Percentiles rank a stretch among this genome's conserved stretches.
Evolutionary conservation across 2,113 vertebrate genomes (phyloP).

Genomic region (Nannobrachium achirus): DNA sequence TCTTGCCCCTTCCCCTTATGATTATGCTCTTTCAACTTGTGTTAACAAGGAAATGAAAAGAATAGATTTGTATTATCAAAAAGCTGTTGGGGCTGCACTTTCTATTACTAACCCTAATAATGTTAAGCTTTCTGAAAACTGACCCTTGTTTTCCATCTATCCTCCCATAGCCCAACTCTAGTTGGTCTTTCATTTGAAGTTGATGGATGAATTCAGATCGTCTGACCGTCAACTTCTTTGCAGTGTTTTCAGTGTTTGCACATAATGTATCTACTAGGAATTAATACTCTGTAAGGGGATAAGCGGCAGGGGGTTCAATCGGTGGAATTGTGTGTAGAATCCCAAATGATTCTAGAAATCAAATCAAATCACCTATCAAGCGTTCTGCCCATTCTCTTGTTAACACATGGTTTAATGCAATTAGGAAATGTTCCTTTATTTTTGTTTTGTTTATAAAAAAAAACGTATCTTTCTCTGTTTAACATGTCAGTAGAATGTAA

Average conservation of each 20-base stretch:
- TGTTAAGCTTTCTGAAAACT: neutral
- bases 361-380: slow-evolving; percentile 21
- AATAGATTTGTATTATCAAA: neutral
- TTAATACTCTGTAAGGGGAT: slow-evolving; percentile 14
- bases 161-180: neutral
- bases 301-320: slow-evolving; percentile 20
- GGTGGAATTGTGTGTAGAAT: no score
- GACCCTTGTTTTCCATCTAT: neutral
- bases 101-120: neutral
- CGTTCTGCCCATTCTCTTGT: slow-evolving; percentile 59
- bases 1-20: neutral
- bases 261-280: neutral
- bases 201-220: neutral
- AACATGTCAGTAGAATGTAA: slow-evolving; percentile 56
- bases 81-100: neutral
- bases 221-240: neutral
- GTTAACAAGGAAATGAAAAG: neutral
- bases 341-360: no score
- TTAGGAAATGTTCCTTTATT: slow-evolving; percentile 38
- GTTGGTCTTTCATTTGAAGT: neutral
- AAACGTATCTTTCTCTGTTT: slow-evolving; percentile 52
- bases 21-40: slow-evolving; percentile 17
- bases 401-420: slow-evolving; percentile 56
- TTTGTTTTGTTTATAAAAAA: slow-evolving; percentile 55
- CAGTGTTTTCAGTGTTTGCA: slow-evolving; percentile 11